A percentile compares a stretch with the other conserved stretches of the same genome.
Evolutionary conservation across 2,888 invertebrate species (phyloP).

Genomic region (Hirudinaria manillensis): DNA sequence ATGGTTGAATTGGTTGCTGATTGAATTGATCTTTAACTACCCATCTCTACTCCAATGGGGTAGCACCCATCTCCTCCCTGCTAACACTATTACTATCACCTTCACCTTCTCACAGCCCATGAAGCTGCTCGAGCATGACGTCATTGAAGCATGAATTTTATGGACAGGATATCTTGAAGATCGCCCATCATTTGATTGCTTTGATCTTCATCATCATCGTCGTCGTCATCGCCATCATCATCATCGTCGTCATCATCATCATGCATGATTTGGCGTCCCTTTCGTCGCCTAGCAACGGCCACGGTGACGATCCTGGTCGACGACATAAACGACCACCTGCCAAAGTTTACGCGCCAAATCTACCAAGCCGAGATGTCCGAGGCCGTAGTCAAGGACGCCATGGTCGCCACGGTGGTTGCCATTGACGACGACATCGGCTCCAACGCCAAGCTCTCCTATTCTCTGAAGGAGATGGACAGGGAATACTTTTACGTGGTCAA

Average conservation of each 20-base stretch:
- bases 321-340: slow-evolving; percentile 56
- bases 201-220: too few species aligned
- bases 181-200: too few species aligned
- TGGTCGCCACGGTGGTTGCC: slow-evolving; percentile 48
- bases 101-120: not conserved
- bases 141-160: too few species aligned
- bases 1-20: too few species aligned
- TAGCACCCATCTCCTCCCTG: too few species aligned
- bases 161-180: too few species aligned
- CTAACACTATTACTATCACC: too few species aligned
- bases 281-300: slow-evolving; percentile 41
- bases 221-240: too few species aligned
- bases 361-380: slow-evolving; percentile 42
- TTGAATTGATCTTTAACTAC: too few species aligned
- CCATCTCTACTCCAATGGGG: too few species aligned
- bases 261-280: too few species aligned
- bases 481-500: slow-evolving; percentile 39
- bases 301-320: slow-evolving; percentile 53
- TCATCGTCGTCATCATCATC: too few species aligned
- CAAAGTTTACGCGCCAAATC: slow-evolving; percentile 46
- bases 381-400: slow-evolving; percentile 37
- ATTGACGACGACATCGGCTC: slow-evolving; percentile 55
- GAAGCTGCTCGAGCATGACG: not conserved
- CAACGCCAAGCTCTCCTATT: slow-evolving; percentile 83
- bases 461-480: slow-evolving; percentile 52